phyloP scores from a whole-genome alignment of 2,113 vertebrate genomes.

The Hippopotamus amphibius region DNA sequence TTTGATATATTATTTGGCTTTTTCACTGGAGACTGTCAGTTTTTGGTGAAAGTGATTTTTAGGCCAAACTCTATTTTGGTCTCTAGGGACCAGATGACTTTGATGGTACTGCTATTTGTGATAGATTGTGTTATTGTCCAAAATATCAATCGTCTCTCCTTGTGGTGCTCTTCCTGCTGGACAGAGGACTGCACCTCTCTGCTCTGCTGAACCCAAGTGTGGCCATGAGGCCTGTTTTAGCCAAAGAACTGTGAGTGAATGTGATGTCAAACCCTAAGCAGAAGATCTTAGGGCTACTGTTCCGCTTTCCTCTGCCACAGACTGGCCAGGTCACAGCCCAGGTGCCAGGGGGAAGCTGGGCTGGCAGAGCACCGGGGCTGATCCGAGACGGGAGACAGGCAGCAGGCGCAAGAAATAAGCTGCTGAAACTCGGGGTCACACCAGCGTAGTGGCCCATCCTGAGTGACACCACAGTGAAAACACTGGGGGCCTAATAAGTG shows the following conservation, averaged over 20 bases:
- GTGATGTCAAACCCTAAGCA: background rate
- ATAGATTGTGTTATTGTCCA: background rate
- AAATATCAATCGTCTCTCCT: background rate
- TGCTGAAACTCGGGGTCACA: background rate
- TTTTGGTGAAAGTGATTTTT: constrained; percentile 40
- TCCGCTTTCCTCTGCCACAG: background rate
- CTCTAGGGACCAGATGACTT: background rate
- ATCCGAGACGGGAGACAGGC: background rate
- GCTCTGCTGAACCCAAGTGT: background rate
- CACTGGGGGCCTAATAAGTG: background rate
- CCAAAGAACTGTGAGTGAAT: background rate
- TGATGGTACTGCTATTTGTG: background rate
- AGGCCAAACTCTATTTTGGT: background rate
- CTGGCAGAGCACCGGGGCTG: background rate
- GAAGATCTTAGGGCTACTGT: background rate
- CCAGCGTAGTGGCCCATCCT: background rate
- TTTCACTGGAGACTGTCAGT: background rate
- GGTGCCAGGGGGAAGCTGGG: background rate
- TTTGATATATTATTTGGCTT: background rate
- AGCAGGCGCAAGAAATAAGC: background rate
- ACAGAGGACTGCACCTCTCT: background rate
- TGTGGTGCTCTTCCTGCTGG: background rate
- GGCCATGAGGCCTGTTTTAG: background rate
- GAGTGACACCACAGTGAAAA: background rate
- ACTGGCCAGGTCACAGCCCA: background rate